A percentile compares a stretch with the other conserved stretches of the same genome.
Conservation (phyloP, 2,888 invertebrate genomes). For the Lepetodrilus schrolli region DNA sequence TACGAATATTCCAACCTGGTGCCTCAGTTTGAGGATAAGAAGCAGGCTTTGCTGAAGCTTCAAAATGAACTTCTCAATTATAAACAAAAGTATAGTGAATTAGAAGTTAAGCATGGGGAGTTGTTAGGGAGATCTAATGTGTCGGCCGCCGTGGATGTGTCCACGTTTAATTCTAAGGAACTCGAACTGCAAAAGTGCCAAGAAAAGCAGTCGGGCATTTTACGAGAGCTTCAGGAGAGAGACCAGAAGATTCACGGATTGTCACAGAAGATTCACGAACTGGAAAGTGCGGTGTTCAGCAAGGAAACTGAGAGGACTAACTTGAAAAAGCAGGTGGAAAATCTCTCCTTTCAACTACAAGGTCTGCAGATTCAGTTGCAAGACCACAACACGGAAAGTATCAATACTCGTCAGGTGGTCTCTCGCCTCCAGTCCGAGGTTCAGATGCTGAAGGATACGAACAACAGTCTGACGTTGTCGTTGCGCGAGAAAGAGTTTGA, state of each 20-base stretch:
- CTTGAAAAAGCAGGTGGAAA: constrained; percentile 71
- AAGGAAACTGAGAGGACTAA: constrained; percentile 60
- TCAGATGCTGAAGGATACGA: constrained; percentile 57
- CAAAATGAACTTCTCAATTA: constrained; percentile 74
- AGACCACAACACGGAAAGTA: constrained; percentile 60
- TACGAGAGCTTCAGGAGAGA: constrained; percentile 31
- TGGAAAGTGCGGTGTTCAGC: constrained; percentile 53
- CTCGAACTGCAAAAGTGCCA: constrained; percentile 55
- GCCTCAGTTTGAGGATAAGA: constrained; percentile 74
- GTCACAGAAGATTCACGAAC: constrained; percentile 54
- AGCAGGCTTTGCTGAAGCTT: constrained; percentile 71
- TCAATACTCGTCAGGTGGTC: constrained; percentile 43
- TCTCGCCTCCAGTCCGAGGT: constrained; percentile 56
- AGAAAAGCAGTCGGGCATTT: constrained; percentile 41
- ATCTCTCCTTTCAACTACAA: constrained; percentile 66
- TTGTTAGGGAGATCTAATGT: constrained; percentile 60
- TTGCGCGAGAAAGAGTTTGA: constrained; percentile 73
- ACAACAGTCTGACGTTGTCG: constrained; percentile 67
- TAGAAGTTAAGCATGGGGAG: constrained; percentile 71
- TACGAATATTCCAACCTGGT: constrained; percentile 68
- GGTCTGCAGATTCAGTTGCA: constrained; percentile 60
- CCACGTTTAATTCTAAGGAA: constrained; percentile 50
- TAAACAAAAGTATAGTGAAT: constrained; percentile 69
- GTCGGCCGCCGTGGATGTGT: constrained; percentile 55
- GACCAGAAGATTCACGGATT: constrained; percentile 52